These are phyloP conservation scores for Sinodicranocentrus sp. DNA, from an alignment of 2,888 invertebrate species.

Conservation along the genomic window DNA sequence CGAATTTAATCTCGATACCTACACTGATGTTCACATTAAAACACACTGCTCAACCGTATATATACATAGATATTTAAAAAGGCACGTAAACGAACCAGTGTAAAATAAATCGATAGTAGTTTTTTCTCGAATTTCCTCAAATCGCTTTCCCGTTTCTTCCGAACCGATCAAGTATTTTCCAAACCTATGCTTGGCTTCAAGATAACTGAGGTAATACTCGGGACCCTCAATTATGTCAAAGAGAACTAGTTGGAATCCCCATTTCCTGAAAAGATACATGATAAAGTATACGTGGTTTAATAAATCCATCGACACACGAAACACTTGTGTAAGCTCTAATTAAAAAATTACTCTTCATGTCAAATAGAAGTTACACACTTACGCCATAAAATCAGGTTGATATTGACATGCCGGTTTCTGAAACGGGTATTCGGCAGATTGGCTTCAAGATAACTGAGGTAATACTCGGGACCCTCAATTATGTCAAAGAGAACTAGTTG, in stretches of 20 bases:
- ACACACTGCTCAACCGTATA: too few species aligned
- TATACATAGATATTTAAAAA: too few species aligned
- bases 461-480: constrained; percentile 74
- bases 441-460: constrained; percentile 68
- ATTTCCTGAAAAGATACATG: constrained; percentile 55
- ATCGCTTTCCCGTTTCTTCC: constrained; percentile 48
- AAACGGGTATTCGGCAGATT: background rate
- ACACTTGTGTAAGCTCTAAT: too few species aligned
- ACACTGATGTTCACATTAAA: too few species aligned
- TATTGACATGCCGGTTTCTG: constrained; percentile 11
- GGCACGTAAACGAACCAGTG: constrained; percentile 39
- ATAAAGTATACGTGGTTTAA: background rate
- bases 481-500: constrained; percentile 66
- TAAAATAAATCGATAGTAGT: constrained; percentile 42
- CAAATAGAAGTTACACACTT: background rate
- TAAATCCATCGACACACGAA: background rate
- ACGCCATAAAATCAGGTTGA: constrained; percentile 62
- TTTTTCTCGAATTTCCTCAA: constrained; percentile 54
- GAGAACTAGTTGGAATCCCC: constrained; percentile 65
- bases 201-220: constrained; percentile 72
- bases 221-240: constrained; percentile 73
- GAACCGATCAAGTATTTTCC: constrained; percentile 44
- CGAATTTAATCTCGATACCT: too few species aligned
- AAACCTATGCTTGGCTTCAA: constrained; percentile 44
- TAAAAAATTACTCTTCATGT: background rate